phyloP scores from a whole-genome alignment of 1,140 invertebrate genomes.

The Drosophila triauraria region DNA sequence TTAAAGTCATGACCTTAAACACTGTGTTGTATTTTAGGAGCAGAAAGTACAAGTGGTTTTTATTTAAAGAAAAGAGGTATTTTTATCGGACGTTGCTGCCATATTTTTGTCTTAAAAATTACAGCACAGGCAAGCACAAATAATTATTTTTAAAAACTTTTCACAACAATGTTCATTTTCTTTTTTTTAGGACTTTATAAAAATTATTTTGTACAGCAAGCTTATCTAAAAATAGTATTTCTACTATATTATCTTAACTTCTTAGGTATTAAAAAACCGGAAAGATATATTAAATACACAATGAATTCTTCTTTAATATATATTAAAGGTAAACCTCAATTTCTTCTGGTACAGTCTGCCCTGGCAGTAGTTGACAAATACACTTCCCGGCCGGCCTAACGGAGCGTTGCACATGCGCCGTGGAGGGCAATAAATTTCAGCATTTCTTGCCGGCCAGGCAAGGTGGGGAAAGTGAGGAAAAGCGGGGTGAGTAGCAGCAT shows the following conservation, averaged over 20 bases:
- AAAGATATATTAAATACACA: no score
- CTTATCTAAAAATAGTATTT: no score
- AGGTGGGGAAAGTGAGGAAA: not conserved
- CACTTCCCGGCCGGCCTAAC: slow-evolving; percentile 49
- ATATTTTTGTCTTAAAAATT: not conserved
- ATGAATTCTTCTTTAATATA: not conserved
- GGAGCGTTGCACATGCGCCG: slow-evolving; percentile 45
- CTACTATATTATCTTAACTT: no score
- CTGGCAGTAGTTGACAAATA: slow-evolving; percentile 68
- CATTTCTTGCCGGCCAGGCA: slow-evolving; percentile 29
- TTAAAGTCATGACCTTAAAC: not conserved
- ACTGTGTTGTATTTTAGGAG: not conserved
- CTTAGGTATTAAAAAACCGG: not conserved
- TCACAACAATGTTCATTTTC: no score
- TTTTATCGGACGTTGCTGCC: no score
- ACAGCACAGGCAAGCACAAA: no score
- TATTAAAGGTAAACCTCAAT: no score
- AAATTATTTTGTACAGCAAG: no score
- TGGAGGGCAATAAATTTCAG: slow-evolving; percentile 58
- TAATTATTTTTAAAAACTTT: no score
- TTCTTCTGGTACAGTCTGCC: not conserved
- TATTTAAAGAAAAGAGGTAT: not conserved
- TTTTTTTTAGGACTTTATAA: no score
- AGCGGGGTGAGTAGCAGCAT: slow-evolving; percentile 7
- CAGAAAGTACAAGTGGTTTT: not conserved